A percentile compares a stretch with the other conserved stretches of the same genome.
Conservation (phyloP, 2,888 invertebrate genomes). For the Aspidiotus destructor region DNA sequence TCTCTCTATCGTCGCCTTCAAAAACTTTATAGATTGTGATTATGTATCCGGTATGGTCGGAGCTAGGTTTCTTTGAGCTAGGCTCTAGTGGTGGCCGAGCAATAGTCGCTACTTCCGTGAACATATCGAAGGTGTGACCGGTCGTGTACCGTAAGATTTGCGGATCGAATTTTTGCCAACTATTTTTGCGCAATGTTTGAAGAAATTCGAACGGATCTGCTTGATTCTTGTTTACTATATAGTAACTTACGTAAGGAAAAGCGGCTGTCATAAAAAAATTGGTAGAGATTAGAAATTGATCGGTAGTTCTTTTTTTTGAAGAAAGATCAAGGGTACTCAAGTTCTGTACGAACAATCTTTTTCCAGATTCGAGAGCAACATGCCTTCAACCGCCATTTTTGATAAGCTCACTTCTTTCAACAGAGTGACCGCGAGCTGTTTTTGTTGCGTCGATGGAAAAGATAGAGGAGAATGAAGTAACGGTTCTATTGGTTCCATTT, state of each 20-base stretch:
- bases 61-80: constrained; percentile 66
- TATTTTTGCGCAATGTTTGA: constrained; percentile 71
- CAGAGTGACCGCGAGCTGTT: constrained; percentile 65
- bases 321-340: background rate
- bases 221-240: constrained; percentile 77
- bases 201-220: constrained; percentile 78
- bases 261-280: constrained; percentile 53
- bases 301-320: background rate
- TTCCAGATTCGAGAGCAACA: constrained; percentile 83
- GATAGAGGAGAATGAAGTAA: constrained; percentile 73
- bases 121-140: constrained; percentile 75
- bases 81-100: constrained; percentile 77
- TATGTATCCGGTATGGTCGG: constrained; percentile 76
- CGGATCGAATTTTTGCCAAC: constrained; percentile 77
- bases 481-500: constrained; percentile 74
- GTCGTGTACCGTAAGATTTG: constrained; percentile 70
- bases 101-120: constrained; percentile 83
- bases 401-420: constrained; percentile 63
- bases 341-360: constrained; percentile 51
- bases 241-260: constrained; percentile 84
- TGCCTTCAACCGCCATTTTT: constrained; percentile 66
- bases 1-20: constrained; percentile 85
- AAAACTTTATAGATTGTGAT: constrained; percentile 90
- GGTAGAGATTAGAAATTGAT: background rate
- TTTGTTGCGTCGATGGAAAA: constrained; percentile 67